phyloP scores from a whole-genome alignment of 2,113 vertebrate species.

The Cephalopholis sonnerati region DNA sequence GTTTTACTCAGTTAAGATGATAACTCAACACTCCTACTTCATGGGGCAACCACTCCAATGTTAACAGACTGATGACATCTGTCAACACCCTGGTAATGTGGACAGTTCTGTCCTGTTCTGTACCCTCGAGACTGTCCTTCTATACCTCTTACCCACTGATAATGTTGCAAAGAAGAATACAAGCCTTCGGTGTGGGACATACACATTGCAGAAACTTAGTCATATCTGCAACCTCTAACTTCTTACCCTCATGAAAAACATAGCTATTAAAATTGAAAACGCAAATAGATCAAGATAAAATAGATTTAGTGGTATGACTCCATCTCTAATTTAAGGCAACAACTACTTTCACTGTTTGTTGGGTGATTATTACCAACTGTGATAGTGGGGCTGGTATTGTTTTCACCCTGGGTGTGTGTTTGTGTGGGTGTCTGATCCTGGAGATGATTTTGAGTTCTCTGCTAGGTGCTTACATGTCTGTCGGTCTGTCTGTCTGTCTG shows the following conservation, averaged over 20 bases:
- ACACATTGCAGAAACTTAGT: not conserved
- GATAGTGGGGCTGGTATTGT: too few species aligned
- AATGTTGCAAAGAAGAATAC: not conserved
- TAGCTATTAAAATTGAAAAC: too few species aligned
- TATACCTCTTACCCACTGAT: not conserved
- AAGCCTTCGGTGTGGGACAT: not conserved
- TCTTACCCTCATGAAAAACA: not conserved
- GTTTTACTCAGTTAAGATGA: slow-evolving; percentile 2
- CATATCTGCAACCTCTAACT: too few species aligned
- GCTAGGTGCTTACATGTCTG: too few species aligned
- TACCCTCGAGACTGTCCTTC: not conserved
- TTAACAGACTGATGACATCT: slow-evolving; percentile 18
- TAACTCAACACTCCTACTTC: not conserved
- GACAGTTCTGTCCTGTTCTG: not conserved
- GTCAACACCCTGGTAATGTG: slow-evolving; percentile 2
- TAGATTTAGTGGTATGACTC: too few species aligned
- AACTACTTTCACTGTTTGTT: not conserved
- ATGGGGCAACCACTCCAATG: not conserved
- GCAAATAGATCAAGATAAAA: too few species aligned
- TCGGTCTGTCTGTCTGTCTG: too few species aligned
- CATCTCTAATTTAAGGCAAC: too few species aligned
- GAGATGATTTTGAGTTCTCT: too few species aligned
- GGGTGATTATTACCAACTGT: not conserved
- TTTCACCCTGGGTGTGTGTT: too few species aligned
- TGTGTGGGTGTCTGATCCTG: too few species aligned